Conservation (phyloP, 2,888 invertebrate genomes). For the Anorthoa munda region DNA sequence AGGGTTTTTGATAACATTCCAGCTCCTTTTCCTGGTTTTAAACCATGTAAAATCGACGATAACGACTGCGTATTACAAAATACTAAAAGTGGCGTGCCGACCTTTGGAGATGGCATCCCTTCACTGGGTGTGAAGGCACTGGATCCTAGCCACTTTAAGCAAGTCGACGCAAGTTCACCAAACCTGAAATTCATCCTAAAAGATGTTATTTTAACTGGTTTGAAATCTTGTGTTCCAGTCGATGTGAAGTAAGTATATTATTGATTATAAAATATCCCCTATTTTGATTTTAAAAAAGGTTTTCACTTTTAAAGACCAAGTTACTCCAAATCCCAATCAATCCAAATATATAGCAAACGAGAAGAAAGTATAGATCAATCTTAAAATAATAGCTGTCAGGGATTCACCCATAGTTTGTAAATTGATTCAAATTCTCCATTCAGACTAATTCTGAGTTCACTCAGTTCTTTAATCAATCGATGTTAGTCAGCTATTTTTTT, state of each 20-base stretch:
- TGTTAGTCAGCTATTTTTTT: no score
- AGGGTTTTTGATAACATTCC: constrained; percentile 8
- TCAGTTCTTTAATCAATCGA: no score
- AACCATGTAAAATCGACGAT: constrained; percentile 35
- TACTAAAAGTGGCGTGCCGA: neutral
- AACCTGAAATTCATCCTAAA: constrained; percentile 46
- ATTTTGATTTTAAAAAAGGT: no score
- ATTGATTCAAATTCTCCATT: no score
- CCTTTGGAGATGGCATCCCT: constrained; percentile 36
- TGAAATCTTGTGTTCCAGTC: constrained; percentile 28
- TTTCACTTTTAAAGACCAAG: no score
- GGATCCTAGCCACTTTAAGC: constrained; percentile 44
- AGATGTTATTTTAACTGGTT: constrained; percentile 29
- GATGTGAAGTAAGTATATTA: constrained; percentile 41
- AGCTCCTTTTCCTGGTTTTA: constrained; percentile 49
- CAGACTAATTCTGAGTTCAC: no score
- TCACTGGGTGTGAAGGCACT: constrained; percentile 19
- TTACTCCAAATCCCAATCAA: no score
- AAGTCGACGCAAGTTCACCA: constrained; percentile 39
- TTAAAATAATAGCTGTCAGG: no score
- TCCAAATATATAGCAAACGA: no score
- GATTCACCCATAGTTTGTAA: no score
- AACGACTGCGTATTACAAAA: constrained; percentile 26
- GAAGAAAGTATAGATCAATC: no score
- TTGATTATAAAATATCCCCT: neutral